These are phyloP conservation scores for Synanthedon andrenaeformis DNA, from an alignment of 2,888 invertebrate species.

Conservation along the genomic window DNA sequence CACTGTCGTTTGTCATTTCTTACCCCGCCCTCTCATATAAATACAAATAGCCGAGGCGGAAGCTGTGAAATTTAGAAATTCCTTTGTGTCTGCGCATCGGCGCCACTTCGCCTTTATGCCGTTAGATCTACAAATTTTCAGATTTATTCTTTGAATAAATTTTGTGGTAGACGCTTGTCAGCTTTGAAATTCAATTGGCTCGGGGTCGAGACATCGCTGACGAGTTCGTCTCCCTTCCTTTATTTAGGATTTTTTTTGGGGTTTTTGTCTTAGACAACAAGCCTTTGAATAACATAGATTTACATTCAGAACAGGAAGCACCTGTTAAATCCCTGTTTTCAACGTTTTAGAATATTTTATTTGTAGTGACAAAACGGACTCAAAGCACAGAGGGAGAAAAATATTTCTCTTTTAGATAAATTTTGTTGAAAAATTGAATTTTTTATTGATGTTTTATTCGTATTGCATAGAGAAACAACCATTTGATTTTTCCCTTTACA, in stretches of 20 bases:
- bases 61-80: constrained; percentile 70
- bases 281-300: constrained; percentile 24
- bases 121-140: constrained; percentile 70
- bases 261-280: constrained; percentile 26
- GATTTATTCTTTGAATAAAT: constrained; percentile 71
- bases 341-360: neutral
- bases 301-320: constrained; percentile 10
- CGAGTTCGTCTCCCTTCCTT: constrained; percentile 47
- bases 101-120: constrained; percentile 63
- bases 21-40: constrained; percentile 58
- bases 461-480: neutral
- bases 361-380: neutral
- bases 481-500: neutral
- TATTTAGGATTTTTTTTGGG: constrained; percentile 41
- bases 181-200: constrained; percentile 71
- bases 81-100: constrained; percentile 65
- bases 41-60: constrained; percentile 65
- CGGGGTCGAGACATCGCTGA: constrained; percentile 63
- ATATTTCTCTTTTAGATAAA: no score
- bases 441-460: neutral
- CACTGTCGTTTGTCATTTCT: constrained; percentile 61
- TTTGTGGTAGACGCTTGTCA: constrained; percentile 64
- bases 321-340: constrained; percentile 5
- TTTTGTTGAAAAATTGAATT: neutral
- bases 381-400: no score